phyloP scores from a whole-genome alignment of 2,113 vertebrate species.

The Poecilia latipinna region DNA sequence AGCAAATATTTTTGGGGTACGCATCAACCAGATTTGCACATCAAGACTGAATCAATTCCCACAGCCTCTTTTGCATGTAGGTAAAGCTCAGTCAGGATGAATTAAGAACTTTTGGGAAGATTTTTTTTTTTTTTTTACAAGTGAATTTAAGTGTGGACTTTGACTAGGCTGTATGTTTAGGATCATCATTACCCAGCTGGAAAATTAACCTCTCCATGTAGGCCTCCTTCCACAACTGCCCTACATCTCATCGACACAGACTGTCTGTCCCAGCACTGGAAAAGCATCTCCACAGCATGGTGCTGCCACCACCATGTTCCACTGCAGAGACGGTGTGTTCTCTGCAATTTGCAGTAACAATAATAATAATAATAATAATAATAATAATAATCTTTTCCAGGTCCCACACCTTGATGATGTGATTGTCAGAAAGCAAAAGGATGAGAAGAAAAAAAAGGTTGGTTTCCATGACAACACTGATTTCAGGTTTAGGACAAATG shows the following conservation, averaged over 20 bases:
- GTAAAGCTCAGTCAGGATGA: neutral
- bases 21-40: neutral
- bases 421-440: neutral
- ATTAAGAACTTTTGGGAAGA: neutral
- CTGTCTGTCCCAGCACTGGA: neutral
- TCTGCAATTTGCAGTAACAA: neutral
- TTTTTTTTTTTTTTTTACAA: neutral
- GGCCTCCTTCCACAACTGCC: too few species aligned
- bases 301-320: neutral
- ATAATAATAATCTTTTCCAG: neutral
- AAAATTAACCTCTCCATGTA: too few species aligned
- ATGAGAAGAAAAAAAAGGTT: constrained; percentile 6
- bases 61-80: too few species aligned
- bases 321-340: neutral
- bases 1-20: too few species aligned
- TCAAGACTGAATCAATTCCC: neutral
- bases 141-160: neutral
- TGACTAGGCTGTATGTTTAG: neutral
- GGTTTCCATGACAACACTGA: constrained; percentile 6
- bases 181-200: too few species aligned
- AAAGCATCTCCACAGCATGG: neutral
- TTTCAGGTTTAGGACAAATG: constrained; percentile 16
- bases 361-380: too few species aligned
- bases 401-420: neutral
- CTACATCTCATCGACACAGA: neutral